Evolutionary conservation across 1,140 invertebrate genomes (phyloP).

Genomic region (Chymomyza costata): DNA sequence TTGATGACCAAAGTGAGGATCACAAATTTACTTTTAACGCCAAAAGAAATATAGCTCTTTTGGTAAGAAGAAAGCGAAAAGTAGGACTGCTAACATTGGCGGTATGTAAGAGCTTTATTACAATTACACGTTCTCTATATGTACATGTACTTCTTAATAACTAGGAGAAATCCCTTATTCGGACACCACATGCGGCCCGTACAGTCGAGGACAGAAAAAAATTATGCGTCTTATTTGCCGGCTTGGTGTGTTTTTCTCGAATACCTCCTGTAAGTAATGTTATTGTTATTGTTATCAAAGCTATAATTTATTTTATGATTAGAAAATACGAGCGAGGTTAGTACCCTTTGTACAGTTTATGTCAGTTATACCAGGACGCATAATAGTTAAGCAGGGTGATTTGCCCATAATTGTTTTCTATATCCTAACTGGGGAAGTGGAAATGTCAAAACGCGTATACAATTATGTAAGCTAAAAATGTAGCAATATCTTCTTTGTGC

Average conservation of each 20-base stretch:
- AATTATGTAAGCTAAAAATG: conserved; percentile 4
- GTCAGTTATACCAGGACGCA: conserved; percentile 20
- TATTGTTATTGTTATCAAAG: background rate
- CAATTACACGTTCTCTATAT: background rate
- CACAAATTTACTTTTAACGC: background rate
- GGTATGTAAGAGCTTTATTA: conserved; percentile 10
- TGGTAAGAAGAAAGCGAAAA: conserved; percentile 18
- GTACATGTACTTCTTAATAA: background rate
- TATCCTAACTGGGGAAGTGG: conserved; percentile 36
- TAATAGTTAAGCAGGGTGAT: conserved; percentile 26
- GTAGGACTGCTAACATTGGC: conserved; percentile 20
- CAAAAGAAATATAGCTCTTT: conserved; percentile 5
- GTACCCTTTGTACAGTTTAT: conserved; percentile 31
- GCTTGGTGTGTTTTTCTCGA: conserved; percentile 19
- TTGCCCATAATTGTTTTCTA: conserved; percentile 24
- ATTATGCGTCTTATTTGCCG: conserved; percentile 25
- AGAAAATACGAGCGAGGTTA: conserved; percentile 41
- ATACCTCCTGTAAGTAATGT: conserved; percentile 29
- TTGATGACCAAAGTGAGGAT: conserved; percentile 13
- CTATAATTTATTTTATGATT: background rate
- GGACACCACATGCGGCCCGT: conserved; percentile 21
- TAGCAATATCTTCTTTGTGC: background rate
- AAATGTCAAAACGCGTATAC: conserved; percentile 6
- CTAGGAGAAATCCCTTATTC: conserved; percentile 38
- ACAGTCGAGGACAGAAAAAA: conserved; percentile 27